Evolutionary conservation across 2,113 vertebrate species (phyloP).

Genomic region (Psettodes erumei): DNA sequence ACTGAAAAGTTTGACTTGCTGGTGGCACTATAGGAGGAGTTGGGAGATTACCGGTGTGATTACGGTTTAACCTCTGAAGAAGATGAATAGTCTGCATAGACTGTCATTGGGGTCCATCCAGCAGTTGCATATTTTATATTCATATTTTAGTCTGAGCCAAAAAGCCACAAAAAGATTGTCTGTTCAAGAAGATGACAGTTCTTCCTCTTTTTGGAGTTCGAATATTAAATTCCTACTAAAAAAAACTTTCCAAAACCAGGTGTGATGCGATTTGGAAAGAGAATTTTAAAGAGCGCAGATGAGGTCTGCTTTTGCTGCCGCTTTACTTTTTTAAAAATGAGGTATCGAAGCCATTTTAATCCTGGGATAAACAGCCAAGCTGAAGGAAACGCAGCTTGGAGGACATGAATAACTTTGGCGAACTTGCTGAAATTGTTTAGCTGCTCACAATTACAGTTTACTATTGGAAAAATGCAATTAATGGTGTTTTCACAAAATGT

Average conservation of each 20-base stretch:
- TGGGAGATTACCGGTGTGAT: too few relatives aligned
- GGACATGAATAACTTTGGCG: neutral
- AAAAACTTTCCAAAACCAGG: too few relatives aligned
- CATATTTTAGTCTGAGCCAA: neutral
- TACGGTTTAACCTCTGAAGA: too few relatives aligned
- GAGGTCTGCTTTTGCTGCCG: neutral
- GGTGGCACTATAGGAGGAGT: too few relatives aligned
- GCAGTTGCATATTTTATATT: neutral
- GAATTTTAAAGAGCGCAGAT: too few relatives aligned
- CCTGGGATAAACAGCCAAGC: neutral
- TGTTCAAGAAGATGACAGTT: neutral
- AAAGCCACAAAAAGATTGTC: neutral
- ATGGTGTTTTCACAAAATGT: slow-evolving; percentile 11
- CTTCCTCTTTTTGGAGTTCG: neutral
- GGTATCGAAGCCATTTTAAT: slow-evolving; percentile 5
- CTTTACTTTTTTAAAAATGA: neutral
- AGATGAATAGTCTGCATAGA: too few relatives aligned
- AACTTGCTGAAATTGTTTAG: neutral
- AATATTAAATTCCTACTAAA: too few relatives aligned
- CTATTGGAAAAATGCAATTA: slow-evolving; percentile 3
- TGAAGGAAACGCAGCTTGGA: neutral
- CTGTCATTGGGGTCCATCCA: neutral
- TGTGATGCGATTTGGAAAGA: too few relatives aligned
- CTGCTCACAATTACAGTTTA: neutral
- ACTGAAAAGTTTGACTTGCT: too few relatives aligned